These are phyloP conservation scores for Conus betulinus DNA, from an alignment of 1,140 invertebrate genomes.

Conservation along the genomic window DNA sequence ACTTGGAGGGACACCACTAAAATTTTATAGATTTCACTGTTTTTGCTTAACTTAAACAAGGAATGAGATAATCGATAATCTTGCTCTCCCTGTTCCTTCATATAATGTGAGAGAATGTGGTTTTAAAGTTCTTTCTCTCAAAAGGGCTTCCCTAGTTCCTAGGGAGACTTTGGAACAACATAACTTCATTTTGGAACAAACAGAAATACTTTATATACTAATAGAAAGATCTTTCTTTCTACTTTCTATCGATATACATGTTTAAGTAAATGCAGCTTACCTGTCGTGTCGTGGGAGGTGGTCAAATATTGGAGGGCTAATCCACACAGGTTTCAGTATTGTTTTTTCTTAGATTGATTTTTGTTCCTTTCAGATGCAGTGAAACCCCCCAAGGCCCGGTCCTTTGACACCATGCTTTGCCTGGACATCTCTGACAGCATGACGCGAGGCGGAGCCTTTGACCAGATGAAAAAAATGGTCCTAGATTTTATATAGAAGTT, in stretches of 20 bases:
- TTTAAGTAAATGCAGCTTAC: background rate
- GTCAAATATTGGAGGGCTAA: background rate
- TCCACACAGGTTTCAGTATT: background rate
- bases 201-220: too few species aligned
- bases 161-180: too few species aligned
- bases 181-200: too few species aligned
- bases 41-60: too few species aligned
- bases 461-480: conserved; percentile 23
- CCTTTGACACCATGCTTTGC: conserved; percentile 36
- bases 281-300: background rate
- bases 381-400: conserved; percentile 22
- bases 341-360: background rate
- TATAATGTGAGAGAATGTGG: too few species aligned
- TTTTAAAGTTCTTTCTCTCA: too few species aligned
- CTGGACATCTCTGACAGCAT: conserved; percentile 37
- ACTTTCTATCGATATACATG: background rate
- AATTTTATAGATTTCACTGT: too few species aligned
- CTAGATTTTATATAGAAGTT: conserved; percentile 27
- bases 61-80: too few species aligned
- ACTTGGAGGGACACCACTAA: too few species aligned
- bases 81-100: too few species aligned
- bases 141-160: too few species aligned
- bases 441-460: conserved; percentile 16
- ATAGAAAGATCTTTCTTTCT: too few species aligned
- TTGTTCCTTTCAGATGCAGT: conserved; percentile 7